Evolutionary conservation across 2,888 invertebrate genomes (phyloP).

Genomic region (Volucella bombylans): DNA sequence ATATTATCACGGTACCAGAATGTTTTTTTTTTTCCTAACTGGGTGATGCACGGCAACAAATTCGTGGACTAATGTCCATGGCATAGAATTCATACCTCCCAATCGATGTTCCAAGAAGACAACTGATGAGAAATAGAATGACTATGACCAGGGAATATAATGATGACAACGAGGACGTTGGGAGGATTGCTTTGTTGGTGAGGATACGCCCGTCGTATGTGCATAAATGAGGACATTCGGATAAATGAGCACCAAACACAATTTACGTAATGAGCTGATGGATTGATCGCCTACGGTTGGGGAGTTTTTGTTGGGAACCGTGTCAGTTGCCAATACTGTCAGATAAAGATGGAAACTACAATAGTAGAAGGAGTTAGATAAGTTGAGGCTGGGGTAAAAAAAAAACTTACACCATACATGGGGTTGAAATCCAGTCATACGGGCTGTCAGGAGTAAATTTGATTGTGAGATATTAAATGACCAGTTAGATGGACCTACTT

Average conservation of each 20-base stretch:
- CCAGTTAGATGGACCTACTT: no score
- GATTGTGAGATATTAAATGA: no score
- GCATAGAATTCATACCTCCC: background rate
- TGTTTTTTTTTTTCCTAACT: background rate
- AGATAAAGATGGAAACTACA: no score
- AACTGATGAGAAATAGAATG: background rate
- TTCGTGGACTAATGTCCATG: slow-evolving; percentile 7
- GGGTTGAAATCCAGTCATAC: no score
- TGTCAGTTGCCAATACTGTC: slow-evolving; percentile 12
- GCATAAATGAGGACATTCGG: slow-evolving; percentile 32
- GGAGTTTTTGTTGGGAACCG: background rate
- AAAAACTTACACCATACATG: no score
- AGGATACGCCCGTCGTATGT: slow-evolving; percentile 28
- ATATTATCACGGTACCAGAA: slow-evolving; percentile 41
- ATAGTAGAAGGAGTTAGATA: no score
- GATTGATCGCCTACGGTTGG: slow-evolving; percentile 11
- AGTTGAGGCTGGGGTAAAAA: no score
- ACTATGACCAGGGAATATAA: background rate
- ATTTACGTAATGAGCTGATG: slow-evolving; percentile 57
- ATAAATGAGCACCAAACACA: slow-evolving; percentile 50
- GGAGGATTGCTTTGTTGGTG: slow-evolving; percentile 16
- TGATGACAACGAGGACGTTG: background rate
- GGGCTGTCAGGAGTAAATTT: no score
- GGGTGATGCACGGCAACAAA: slow-evolving; percentile 31
- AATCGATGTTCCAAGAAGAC: slow-evolving; percentile 20